Conservation (phyloP, 2,797 vertebrate genomes). For the Hoplostethus mediterraneus region DNA sequence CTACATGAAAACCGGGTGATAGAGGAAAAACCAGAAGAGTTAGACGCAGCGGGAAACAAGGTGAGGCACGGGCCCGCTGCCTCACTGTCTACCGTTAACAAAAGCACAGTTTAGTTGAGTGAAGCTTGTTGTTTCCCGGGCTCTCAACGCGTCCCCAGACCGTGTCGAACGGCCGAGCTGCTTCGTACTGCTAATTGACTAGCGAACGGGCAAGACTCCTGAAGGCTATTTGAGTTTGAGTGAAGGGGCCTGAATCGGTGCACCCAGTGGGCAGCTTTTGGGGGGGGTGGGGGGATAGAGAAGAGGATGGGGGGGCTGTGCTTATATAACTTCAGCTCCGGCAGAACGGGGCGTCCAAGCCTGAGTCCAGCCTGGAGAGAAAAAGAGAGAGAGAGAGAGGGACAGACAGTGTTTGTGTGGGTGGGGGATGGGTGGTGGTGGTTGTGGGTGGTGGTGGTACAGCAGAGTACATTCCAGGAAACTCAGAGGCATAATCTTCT, state of each 20-base stretch:
- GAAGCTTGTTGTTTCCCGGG: conserved; percentile 5
- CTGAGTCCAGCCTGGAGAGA: conserved; percentile 42
- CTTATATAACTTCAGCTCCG: conserved; percentile 74
- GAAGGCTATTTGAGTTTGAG: conserved; percentile 34
- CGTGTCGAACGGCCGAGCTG: conserved; percentile 16
- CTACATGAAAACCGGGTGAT: conserved; percentile 26
- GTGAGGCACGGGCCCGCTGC: conserved; percentile 12
- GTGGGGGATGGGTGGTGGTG: conserved; percentile 47
- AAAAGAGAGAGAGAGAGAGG: conserved; percentile 24
- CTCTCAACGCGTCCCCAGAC: conserved; percentile 3
- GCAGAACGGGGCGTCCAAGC: conserved; percentile 62
- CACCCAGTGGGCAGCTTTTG: conserved; percentile 34
- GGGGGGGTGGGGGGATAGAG: conserved; percentile 40
- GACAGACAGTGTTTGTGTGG: conserved; percentile 50
- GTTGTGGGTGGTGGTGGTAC: conserved; percentile 54
- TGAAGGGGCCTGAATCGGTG: conserved; percentile 29
- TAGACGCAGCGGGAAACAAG: conserved; percentile 7
- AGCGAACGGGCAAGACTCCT: conserved; percentile 37
- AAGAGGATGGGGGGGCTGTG: conserved; percentile 43
- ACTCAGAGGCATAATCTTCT: conserved; percentile 83
- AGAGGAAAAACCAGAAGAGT: conserved; percentile 17
- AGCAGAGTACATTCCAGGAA: conserved; percentile 80
- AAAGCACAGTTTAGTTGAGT: neutral
- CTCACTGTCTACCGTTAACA: conserved; percentile 7
- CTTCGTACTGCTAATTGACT: conserved; percentile 23